Evolutionary conservation across 2,888 invertebrate species (phyloP).

Genomic region (Trypoxylon attenuatum): DNA sequence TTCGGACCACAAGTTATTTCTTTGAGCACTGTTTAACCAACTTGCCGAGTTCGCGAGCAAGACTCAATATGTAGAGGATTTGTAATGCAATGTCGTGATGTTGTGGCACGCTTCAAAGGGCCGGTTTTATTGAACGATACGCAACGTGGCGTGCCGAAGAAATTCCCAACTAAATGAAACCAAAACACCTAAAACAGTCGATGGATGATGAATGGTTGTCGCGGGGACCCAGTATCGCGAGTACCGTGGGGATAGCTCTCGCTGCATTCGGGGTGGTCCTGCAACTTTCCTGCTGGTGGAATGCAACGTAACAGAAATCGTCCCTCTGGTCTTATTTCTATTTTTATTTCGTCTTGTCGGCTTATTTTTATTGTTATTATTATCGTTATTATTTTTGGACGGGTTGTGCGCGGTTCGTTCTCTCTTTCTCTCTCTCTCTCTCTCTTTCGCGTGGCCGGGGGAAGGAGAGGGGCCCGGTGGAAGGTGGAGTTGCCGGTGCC

Average conservation of each 20-base stretch:
- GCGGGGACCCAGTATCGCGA: constrained; percentile 59
- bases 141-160: no score
- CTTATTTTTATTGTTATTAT: constrained; percentile 61
- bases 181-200: constrained; percentile 34
- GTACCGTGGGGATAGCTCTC: constrained; percentile 59
- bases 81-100: no score
- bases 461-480: constrained; percentile 54
- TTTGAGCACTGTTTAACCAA: no score
- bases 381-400: constrained; percentile 66
- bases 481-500: constrained; percentile 56
- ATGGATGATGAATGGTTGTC: constrained; percentile 58
- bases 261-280: constrained; percentile 71
- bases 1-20: no score
- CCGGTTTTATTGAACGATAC: no score
- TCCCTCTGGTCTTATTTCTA: constrained; percentile 66
- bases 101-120: no score
- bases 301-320: constrained; percentile 73
- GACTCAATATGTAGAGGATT: no score
- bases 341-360: constrained; percentile 44
- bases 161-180: not conserved
- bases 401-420: constrained; percentile 42
- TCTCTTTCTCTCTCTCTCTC: no score
- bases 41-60: no score
- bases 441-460: no score
- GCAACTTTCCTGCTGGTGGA: constrained; percentile 69